These are phyloP conservation scores for Apocrypta bakeri DNA, from an alignment of 1,140 invertebrate genomes.

Conservation along the genomic window DNA sequence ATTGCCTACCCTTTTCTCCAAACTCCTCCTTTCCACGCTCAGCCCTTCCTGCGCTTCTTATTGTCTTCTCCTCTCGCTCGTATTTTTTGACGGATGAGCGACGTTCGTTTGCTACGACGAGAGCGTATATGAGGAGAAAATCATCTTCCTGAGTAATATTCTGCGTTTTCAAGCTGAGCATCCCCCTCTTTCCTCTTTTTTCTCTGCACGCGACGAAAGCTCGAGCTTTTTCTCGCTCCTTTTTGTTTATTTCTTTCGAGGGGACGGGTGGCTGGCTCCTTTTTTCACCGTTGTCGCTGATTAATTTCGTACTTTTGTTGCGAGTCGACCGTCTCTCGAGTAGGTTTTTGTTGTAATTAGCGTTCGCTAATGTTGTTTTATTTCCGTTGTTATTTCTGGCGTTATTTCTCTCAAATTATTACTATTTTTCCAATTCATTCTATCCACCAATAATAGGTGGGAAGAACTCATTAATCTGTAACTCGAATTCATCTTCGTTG, in stretches of 20 bases:
- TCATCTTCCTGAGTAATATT: conserved; percentile 49
- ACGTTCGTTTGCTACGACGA: conserved; percentile 40
- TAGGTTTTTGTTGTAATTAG: conserved; percentile 7
- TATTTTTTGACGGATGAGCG: conserved; percentile 35
- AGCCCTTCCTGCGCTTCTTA: conserved; percentile 37
- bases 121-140: conserved; percentile 50
- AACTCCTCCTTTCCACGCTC: background rate
- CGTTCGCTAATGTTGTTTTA: background rate
- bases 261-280: background rate
- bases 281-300: conserved; percentile 24
- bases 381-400: background rate
- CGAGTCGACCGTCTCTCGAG: background rate
- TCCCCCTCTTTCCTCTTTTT: conserved; percentile 29
- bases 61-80: conserved; percentile 38
- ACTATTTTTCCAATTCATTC: too few species aligned
- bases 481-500: too few species aligned
- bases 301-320: conserved; percentile 40
- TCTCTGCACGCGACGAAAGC: background rate
- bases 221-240: conserved; percentile 8
- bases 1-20: background rate
- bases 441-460: too few species aligned
- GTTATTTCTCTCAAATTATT: too few species aligned
- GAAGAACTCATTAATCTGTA: too few species aligned
- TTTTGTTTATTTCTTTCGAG: conserved; percentile 29
- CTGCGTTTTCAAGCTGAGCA: conserved; percentile 39